Base-by-base conservation (phyloP, 2,888 invertebrate species). In the Ophion obscuratus region DNA sequence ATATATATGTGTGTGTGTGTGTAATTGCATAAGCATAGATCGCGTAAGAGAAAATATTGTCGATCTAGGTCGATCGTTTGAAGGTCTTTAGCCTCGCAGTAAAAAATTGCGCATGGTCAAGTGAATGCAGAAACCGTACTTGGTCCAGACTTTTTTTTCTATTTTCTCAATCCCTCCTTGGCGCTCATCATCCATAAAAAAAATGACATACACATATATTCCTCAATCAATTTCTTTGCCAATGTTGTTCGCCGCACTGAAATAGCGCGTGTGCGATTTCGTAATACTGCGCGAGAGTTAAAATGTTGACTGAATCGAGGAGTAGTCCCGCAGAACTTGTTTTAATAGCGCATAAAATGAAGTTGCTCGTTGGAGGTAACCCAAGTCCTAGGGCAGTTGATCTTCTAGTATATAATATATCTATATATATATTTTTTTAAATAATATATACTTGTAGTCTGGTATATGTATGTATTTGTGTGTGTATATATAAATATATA, bases 301-400 rank as follows among this genome's bases (percentile, higher is more conserved):
- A 77, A 80, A 71, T 24, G 11, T 47, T 66, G 31, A 27, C 53
- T 70, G 68, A 83, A 81, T 83, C 77, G 76, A 86, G 79, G 79
- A 79, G 78, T 84, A 67, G 88, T 76, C 73, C 67, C 67, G 78
- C 67, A 67, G 40, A 83, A 85, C 85, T 73, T 76, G 83, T 83
- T 85, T 79, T 24, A 79, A 53, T 76, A 53, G 71, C 79, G 61
- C 79, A 53, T 71, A 76, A 80, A 83, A 83, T 76, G 67, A 66
- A 76, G 66, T 83, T 57, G n/a, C 70, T 68, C 20, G 68, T 64
- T 76, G 67, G 76, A 62, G 68, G 27, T 53, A 27, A 53, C 53
- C 61, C 24, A 70, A 62, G 79, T 81, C 36, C 6, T n/a, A 24
- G 20, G 10, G 31, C 40, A 40, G 31, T 57, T 31, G 57, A 47